phyloP scores from a whole-genome alignment of 2,888 invertebrate species.

The Melitaea athalia region DNA sequence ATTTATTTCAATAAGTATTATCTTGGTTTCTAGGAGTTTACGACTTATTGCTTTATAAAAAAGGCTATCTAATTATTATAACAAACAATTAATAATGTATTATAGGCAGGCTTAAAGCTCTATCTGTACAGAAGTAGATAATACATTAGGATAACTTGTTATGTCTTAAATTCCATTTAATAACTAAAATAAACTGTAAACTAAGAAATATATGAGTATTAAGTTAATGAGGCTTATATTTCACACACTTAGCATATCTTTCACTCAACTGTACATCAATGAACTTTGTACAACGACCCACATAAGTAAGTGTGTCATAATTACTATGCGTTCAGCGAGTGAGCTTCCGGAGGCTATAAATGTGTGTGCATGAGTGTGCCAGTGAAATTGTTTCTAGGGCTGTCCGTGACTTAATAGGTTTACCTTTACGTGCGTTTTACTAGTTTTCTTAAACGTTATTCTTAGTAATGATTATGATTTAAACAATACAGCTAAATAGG shows the following conservation, averaged over 20 bases:
- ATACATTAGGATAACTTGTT: too few relatives aligned
- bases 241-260: constrained; percentile 3
- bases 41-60: too few relatives aligned
- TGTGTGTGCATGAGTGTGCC: constrained; percentile 11
- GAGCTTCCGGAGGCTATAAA: constrained; percentile 24
- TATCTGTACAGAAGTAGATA: too few relatives aligned
- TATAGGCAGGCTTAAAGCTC: too few relatives aligned
- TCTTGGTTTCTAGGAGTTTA: too few relatives aligned
- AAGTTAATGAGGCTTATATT: constrained; percentile 5
- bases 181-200: neutral
- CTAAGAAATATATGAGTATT: neutral
- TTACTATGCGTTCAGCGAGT: constrained; percentile 26
- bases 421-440: neutral
- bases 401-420: neutral
- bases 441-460: neutral
- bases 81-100: too few relatives aligned
- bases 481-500: too few relatives aligned
- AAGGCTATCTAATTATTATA: too few relatives aligned
- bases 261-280: constrained; percentile 6
- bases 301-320: constrained; percentile 28
- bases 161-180: too few relatives aligned
- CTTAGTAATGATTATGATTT: neutral
- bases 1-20: too few relatives aligned
- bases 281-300: constrained; percentile 11
- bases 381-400: constrained; percentile 23